Evolutionary conservation across 2,888 invertebrate species (phyloP), one percentile per base, ranked within the genome.

Genomic region (Thymelicus lineola): DNA sequence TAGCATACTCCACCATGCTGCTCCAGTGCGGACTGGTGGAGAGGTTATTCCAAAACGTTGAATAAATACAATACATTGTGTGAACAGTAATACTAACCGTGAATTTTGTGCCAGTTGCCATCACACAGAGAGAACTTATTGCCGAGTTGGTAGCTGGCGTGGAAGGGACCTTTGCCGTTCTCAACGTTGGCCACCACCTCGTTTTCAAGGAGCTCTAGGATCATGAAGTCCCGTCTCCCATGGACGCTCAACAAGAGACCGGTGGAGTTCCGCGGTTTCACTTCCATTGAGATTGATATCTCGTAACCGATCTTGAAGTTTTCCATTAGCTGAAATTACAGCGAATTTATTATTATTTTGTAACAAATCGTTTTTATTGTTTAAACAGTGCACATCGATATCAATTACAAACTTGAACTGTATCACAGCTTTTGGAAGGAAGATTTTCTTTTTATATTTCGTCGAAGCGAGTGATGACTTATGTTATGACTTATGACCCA

Each of bases 71-170:
- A 28, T 28, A 28, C 28, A 28, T 28, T 28, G 28, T 28, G 7
- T 38, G 38, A 7, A 10, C 38, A 7, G 7, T 7, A 57, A 42
- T 46, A 35, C 80, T 86, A 85, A 96, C 97, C 96, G 88, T 95
- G 95, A 79, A 98, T 97, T 70, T 95, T 96, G 83, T 99, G 99
- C 99, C 99, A 99, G 68, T 97, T 95, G 61, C 99, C 99, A 87
- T 99, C 98, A 84, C 99, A 99, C 73, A 99, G 95, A 78, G 96
- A 95, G 72, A 95, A 95, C 63, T 95, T 94, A 59, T 95, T 93
- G 45, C 95, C 95, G 0, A 96, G 93, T 65, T 94, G 95, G 85
- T 96, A 98, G 28, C 95, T 95, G 2, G 98, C 96, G 2, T 95
- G 95, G 77, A 97, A 96, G 1, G 96, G 95, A 9, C 98, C 98